Base-by-base conservation (phyloP, 37 sponge, comb jelly and placozoan species). In the Chondrosia reniformis region DNA sequence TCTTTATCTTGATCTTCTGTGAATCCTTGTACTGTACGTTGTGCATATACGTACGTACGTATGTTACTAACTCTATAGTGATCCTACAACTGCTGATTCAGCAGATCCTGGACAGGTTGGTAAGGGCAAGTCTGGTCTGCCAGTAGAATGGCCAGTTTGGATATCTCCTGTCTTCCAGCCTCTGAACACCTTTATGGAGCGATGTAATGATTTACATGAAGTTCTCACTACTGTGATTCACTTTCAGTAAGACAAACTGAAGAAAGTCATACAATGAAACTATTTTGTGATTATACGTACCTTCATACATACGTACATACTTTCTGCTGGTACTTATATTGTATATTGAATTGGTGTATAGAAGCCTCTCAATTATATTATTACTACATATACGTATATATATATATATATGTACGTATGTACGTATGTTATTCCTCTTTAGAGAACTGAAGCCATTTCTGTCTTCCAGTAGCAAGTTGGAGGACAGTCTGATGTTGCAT, bases 191-290 rank as follows among this genome's bases (percentile, higher is more conserved):
- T 83, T 92, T 59, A 92, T 92, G 91, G 97, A 96, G 67, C 77
- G 97, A 10, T 92, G 88, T 62, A 92, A 96, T 78, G 97, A 96
- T 55, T 76, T 92, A 34, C 78, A 89, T 65, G 97, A 96, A 33
- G 81, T 96, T 0, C 88, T 92, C 30, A 87, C 90, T 49, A 96
- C 97, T 1, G 72, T 84, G 25, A 84, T 76, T 7, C 92, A 96
- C 74, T 96, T 96, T 84, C 79, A 79, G 90, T 88, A 42, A 13
- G 52, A n/a, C n/a, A n/a, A n/a, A n/a, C n/a, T n/a, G n/a, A n/a
- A n/a, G n/a, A 28, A 75, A 0, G 9, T 34, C 27, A 46, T 45
- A 81, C n/a, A 74, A 32, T 31, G 82, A 63, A 5, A 74, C 75
- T 15, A 49, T 72, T 36, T 57, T 81, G 19, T 57, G 74, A 4